These are phyloP conservation scores for Tenrec ecaudatus DNA, from an alignment of 2,113 vertebrate species.

Conservation along the genomic window DNA sequence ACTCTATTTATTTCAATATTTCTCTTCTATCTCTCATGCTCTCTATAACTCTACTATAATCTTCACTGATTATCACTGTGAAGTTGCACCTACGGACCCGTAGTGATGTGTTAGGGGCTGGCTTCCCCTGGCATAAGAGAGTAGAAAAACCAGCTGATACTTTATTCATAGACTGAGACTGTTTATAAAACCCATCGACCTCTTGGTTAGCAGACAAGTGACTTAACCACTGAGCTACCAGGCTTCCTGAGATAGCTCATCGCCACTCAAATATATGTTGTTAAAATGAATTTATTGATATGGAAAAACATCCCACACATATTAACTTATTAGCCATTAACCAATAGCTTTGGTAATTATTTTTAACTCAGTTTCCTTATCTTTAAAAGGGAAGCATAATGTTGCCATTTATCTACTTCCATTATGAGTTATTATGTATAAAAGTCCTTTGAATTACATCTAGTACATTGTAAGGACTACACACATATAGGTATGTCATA, in stretches of 20 bases:
- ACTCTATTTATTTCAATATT: too few species aligned
- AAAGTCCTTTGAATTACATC: not conserved
- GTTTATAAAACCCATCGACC: too few species aligned
- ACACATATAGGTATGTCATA: not conserved
- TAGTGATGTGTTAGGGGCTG: too few species aligned
- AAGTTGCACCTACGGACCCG: too few species aligned
- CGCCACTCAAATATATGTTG: not conserved
- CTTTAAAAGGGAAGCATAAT: slow-evolving; percentile 19
- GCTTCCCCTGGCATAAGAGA: too few species aligned
- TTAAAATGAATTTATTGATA: slow-evolving; percentile 37
- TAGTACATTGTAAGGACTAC: not conserved
- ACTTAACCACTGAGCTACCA: not conserved
- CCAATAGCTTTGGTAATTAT: too few species aligned
- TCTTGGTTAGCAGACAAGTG: not conserved
- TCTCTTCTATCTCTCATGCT: too few species aligned
- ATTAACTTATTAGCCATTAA: not conserved
- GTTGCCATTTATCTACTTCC: not conserved
- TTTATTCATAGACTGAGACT: not conserved
- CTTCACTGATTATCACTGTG: too few species aligned
- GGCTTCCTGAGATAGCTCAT: not conserved
- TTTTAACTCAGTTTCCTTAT: slow-evolving; percentile 45
- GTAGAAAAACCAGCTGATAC: slow-evolving; percentile 9
- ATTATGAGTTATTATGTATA: not conserved
- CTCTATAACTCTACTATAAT: too few species aligned
- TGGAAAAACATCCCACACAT: slow-evolving; percentile 14